Evolutionary conservation across 2,888 invertebrate species (phyloP).

Genomic region (Hesperia comma): DNA sequence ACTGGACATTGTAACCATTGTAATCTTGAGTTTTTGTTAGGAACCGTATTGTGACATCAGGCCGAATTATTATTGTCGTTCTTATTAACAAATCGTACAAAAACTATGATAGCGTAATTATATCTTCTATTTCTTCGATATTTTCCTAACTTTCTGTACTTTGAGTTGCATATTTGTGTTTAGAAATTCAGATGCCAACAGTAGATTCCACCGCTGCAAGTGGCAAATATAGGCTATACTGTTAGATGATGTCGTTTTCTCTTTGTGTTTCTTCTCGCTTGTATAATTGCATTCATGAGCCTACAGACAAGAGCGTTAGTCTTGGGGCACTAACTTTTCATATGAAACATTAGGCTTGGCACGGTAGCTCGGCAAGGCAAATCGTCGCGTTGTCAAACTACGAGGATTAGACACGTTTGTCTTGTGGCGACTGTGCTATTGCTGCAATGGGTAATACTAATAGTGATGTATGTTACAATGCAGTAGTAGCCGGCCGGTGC

Average conservation of each 20-base stretch:
- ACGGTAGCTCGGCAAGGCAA: not conserved
- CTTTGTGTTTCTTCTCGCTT: conserved; percentile 17
- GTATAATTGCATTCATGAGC: conserved; percentile 20
- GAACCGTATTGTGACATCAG: conserved; percentile 2
- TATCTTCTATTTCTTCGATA: conserved; percentile 19
- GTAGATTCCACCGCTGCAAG: conserved; percentile 14
- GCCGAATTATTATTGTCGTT: not conserved
- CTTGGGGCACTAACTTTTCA: not conserved
- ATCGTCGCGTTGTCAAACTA: not conserved
- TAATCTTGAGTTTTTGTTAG: conserved; percentile 1
- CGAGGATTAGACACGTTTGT: not conserved
- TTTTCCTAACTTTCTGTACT: conserved; percentile 12
- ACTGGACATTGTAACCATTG: not conserved
- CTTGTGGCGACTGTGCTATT: not conserved
- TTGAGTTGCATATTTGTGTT: conserved; percentile 19
- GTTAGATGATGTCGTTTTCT: conserved; percentile 8
- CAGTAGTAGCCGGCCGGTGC: conserved; percentile 91
- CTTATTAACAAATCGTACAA: not conserved
- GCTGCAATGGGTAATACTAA: not conserved
- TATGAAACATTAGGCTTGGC: conserved; percentile 1
- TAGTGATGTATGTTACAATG: not conserved
- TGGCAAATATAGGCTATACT: conserved; percentile 11
- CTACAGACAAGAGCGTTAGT: not conserved
- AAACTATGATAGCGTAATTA: conserved; percentile 10
- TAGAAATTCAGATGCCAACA: not conserved